Evolutionary conservation across 2,113 vertebrate species (phyloP).

Genomic region (Larimichthys polyactis): DNA sequence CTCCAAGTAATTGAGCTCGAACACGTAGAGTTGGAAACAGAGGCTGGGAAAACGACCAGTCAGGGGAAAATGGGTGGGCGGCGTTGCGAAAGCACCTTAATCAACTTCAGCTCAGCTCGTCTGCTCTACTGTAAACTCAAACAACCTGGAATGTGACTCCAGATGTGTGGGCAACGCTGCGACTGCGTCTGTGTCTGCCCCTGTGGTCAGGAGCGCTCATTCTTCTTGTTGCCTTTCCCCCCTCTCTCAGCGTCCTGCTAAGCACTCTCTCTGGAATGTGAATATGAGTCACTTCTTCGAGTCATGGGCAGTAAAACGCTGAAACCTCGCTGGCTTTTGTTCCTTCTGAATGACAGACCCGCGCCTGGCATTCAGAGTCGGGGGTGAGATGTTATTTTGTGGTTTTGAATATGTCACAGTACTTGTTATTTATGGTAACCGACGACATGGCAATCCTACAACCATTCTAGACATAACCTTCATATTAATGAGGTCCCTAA

Average conservation of each 20-base stretch:
- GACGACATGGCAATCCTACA: neutral
- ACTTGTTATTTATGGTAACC: neutral
- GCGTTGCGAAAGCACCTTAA: slow-evolving; percentile 47
- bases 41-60: slow-evolving; percentile 11
- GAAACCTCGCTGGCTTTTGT: slow-evolving; percentile 46
- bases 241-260: slow-evolving; percentile 59
- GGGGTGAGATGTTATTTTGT: neutral
- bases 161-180: slow-evolving; percentile 69
- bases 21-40: neutral
- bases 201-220: slow-evolving; percentile 53
- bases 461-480: neutral
- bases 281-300: slow-evolving; percentile 72
- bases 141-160: slow-evolving; percentile 65
- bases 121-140: slow-evolving; percentile 55
- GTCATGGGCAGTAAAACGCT: slow-evolving; percentile 55
- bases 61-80: slow-evolving; percentile 30
- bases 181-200: slow-evolving; percentile 30
- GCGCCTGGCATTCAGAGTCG: slow-evolving; percentile 4
- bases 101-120: slow-evolving; percentile 23
- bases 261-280: slow-evolving; percentile 71
- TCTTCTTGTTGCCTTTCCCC: slow-evolving; percentile 45
- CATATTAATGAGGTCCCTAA: slow-evolving; percentile 14
- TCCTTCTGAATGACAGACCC: slow-evolving; percentile 35
- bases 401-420: neutral
- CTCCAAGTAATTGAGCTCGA: slow-evolving; percentile 8